These are phyloP conservation scores for Cryptophagus acutangulus DNA, from an alignment of 2,888 invertebrate genomes.

Conservation along the genomic window DNA sequence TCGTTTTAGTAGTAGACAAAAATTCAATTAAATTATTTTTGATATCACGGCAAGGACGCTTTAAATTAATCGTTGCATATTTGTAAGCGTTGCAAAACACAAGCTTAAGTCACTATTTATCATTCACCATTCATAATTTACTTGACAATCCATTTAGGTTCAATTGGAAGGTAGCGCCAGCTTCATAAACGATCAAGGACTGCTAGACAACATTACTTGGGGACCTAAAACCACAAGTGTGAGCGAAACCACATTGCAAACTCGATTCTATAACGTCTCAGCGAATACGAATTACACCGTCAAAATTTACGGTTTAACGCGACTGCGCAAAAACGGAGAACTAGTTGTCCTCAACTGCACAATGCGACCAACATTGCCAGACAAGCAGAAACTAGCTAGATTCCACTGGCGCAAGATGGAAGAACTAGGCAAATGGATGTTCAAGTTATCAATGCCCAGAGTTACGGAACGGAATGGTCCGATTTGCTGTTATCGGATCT, in stretches of 20 bases:
- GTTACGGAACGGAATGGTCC: slow-evolving; percentile 81
- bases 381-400: slow-evolving; percentile 56
- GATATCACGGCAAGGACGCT: no score
- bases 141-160: no score
- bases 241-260: slow-evolving; percentile 49
- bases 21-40: no score
- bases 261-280: slow-evolving; percentile 64
- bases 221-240: slow-evolving; percentile 59
- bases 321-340: slow-evolving; percentile 68
- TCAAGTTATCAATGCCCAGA: slow-evolving; percentile 69
- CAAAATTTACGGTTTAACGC: slow-evolving; percentile 70
- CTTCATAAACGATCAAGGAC: slow-evolving; percentile 53
- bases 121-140: no score
- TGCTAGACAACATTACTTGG: slow-evolving; percentile 52
- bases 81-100: no score
- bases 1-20: no score
- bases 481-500: slow-evolving; percentile 81
- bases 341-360: slow-evolving; percentile 59
- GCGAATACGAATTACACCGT: slow-evolving; percentile 84
- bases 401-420: slow-evolving; percentile 60
- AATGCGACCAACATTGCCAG: slow-evolving; percentile 69
- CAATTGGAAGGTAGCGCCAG: slow-evolving; percentile 53
- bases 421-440: slow-evolving; percentile 63
- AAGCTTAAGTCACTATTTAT: no score
- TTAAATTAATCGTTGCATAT: no score